Conservation (phyloP, 2,888 invertebrate genomes). For the Tiphia femorata region DNA sequence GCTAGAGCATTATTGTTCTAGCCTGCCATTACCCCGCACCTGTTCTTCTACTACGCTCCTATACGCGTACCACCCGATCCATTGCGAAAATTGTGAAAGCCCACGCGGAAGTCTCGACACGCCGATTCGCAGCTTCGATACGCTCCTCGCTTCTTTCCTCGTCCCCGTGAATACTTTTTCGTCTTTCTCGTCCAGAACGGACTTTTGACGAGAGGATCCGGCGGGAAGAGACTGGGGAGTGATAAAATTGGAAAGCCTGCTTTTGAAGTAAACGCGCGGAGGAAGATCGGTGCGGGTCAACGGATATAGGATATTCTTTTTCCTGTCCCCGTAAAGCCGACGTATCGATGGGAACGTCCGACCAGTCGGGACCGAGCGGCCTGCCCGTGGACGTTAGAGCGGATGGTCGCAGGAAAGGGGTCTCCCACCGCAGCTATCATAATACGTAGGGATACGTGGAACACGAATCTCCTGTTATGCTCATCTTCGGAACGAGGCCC, state of each 20-base stretch:
- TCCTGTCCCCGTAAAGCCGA: slow-evolving; percentile 60
- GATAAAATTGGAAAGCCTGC: no score
- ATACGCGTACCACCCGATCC: slow-evolving; percentile 12
- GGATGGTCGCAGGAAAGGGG: slow-evolving; percentile 61
- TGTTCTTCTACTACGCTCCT: slow-evolving; percentile 19
- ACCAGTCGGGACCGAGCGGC: not conserved
- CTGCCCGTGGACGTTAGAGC: not conserved
- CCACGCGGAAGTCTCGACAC: slow-evolving; percentile 37
- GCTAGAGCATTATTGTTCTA: slow-evolving; percentile 55
- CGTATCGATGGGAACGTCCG: slow-evolving; percentile 58
- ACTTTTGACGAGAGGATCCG: no score
- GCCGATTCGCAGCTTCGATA: no score
- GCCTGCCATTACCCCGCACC: slow-evolving; percentile 51
- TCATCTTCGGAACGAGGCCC: slow-evolving; percentile 27
- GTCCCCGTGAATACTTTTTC: slow-evolving; percentile 17
- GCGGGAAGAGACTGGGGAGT: no score
- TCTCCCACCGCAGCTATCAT: slow-evolving; percentile 62
- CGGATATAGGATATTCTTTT: slow-evolving; percentile 62
- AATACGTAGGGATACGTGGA: slow-evolving; percentile 61
- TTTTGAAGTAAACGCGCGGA: no score
- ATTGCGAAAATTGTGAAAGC: slow-evolving; percentile 56
- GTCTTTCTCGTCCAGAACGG: no score
- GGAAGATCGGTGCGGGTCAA: no score
- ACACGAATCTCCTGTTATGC: slow-evolving; percentile 48
- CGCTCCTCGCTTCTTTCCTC: slow-evolving; percentile 7